Base-by-base conservation (phyloP, 2,797 vertebrate genomes). In the Paguma larvata region DNA sequence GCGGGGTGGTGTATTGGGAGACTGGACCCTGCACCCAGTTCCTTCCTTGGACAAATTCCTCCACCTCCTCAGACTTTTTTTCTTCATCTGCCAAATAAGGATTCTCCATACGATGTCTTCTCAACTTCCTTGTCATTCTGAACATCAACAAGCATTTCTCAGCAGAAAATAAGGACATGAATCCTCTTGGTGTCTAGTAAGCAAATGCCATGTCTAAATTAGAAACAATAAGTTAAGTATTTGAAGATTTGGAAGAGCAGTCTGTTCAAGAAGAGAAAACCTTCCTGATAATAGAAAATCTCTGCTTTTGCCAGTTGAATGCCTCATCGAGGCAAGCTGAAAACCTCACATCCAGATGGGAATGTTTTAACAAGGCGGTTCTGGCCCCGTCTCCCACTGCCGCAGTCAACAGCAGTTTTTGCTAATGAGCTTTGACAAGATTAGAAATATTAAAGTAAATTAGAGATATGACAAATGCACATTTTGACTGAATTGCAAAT, bases 341-440 rank as follows among this genome's bases (percentile, higher is more conserved):
- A 91, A 83, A 80, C 34, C 30, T 38, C 73, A 92, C 27, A 32
- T 46, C 46, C 9, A 48, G 63, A 44, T 46, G 6, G 53, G 27
- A 79, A 46, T 79, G n/a, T 59, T 96, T 89, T 85, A 79, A 68
- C 27, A n/a, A 89, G 89, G 77, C 65, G 63, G 5, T 38, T 82
- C 53, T 4, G 56, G 48, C 30, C 65, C 13, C 15, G 6, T 48
- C 73, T 75, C 72, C 67, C n/a, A 14, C 46, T 80, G 27, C 9
- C 23, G 19, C 23, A 46, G 8, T 80, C 70, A 75, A 70, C 23
- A 59, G 51, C 56, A 92, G 75, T 34, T 88, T 92, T 67, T 67
- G 41, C 56, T 96, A 87, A 96, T 79, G 30, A 93, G 11, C 14
- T 97, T 82, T 83, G 78, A 91, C 86, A 96, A 78, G 68, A 93